phyloP scores from a whole-genome alignment of 2,113 vertebrate genomes.

The Boleophthalmus pectinirostris region DNA sequence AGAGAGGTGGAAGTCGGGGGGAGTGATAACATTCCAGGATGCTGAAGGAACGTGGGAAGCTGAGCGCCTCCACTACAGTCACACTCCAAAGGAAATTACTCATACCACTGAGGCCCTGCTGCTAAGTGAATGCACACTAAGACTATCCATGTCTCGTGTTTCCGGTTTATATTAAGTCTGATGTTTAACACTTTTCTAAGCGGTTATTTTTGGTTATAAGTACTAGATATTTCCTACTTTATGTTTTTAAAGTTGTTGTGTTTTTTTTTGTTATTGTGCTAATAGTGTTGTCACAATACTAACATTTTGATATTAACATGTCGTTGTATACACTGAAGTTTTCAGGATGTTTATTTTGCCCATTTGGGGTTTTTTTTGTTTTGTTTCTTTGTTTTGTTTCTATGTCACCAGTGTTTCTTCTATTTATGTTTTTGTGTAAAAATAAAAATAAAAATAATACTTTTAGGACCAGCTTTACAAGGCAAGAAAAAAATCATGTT shows the following conservation, averaged over 20 bases:
- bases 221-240: not conserved
- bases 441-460: too few species aligned
- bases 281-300: too few species aligned
- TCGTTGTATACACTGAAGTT: too few species aligned
- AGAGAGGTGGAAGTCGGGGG: constrained; percentile 64
- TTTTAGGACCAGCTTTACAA: too few species aligned
- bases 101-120: constrained; percentile 50
- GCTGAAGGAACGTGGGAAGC: constrained; percentile 67
- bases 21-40: constrained; percentile 73
- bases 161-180: constrained; percentile 20
- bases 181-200: constrained; percentile 6
- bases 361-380: too few species aligned
- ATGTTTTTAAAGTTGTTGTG: not conserved
- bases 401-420: too few species aligned
- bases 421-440: too few species aligned
- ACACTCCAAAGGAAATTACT: constrained; percentile 58
- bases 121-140: constrained; percentile 28
- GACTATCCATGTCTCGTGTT: constrained; percentile 11
- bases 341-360: too few species aligned
- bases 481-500: too few species aligned
- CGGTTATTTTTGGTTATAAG: not conserved
- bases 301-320: too few species aligned
- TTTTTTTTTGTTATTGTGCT: not conserved
- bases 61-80: constrained; percentile 38
- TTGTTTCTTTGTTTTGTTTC: too few species aligned